phyloP scores from a whole-genome alignment of 2,888 invertebrate genomes.

The Ectropis crepuscularia region DNA sequence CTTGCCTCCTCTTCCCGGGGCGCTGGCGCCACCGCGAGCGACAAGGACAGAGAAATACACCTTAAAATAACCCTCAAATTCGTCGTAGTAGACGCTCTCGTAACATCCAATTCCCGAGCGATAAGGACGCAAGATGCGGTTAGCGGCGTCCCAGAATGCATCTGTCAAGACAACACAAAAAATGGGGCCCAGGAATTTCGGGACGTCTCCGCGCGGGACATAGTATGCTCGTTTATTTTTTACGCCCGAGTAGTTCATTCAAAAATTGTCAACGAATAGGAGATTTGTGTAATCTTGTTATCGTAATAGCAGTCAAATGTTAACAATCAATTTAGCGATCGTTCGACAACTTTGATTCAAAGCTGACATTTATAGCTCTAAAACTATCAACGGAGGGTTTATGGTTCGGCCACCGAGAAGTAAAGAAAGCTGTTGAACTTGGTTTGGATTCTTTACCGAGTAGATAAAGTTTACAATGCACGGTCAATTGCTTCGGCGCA shows the following conservation, averaged over 20 bases:
- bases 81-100: constrained; percentile 64
- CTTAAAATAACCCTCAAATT: constrained; percentile 80
- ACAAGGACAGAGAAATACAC: constrained; percentile 75
- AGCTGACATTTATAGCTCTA: constrained; percentile 59
- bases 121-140: constrained; percentile 82
- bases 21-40: constrained; percentile 76
- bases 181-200: constrained; percentile 80
- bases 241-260: constrained; percentile 75
- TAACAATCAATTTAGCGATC: constrained; percentile 70
- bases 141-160: constrained; percentile 81
- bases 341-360: constrained; percentile 52
- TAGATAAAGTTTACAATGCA: constrained; percentile 38
- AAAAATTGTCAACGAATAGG: constrained; percentile 80
- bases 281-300: constrained; percentile 84
- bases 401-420: constrained; percentile 36
- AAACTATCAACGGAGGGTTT: constrained; percentile 45
- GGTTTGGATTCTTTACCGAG: constrained; percentile 22
- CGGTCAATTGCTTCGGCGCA: constrained; percentile 34
- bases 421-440: constrained; percentile 22
- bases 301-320: constrained; percentile 68
- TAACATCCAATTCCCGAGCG: constrained; percentile 72
- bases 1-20: constrained; percentile 63
- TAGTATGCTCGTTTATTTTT: constrained; percentile 78
- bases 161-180: constrained; percentile 81
- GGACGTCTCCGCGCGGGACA: constrained; percentile 77